These are phyloP conservation scores for Peromyscus maniculatus DNA, from an alignment of 2,113 vertebrate genomes.

Conservation along the genomic window DNA sequence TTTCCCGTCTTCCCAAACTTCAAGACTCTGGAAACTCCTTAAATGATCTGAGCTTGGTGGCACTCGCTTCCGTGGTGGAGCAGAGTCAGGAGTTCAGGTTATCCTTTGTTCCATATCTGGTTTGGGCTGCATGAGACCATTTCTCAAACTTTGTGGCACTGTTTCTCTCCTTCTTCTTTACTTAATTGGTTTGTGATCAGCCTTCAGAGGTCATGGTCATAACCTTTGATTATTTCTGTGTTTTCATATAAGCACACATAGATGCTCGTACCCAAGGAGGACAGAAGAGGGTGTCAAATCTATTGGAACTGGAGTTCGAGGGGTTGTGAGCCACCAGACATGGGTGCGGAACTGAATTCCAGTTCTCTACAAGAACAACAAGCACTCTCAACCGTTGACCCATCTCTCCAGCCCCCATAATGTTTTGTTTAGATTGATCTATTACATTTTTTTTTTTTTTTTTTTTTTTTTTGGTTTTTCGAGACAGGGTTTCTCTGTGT, in stretches of 20 bases:
- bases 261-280: neutral
- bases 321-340: neutral
- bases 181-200: too few species aligned
- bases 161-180: neutral
- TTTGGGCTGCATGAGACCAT: neutral
- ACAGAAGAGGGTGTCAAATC: neutral
- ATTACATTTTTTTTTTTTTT: neutral
- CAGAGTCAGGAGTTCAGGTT: neutral
- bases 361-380: neutral
- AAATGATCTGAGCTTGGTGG: neutral
- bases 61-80: neutral
- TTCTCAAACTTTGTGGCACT: neutral
- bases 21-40: neutral
- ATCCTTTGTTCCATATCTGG: neutral
- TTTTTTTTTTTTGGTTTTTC: too few species aligned
- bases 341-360: neutral
- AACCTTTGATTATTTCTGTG: neutral
- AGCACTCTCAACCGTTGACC: neutral
- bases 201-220: neutral
- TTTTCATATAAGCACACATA: neutral
- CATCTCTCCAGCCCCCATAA: neutral
- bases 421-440: neutral
- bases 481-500: too few species aligned
- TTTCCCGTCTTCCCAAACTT: neutral
- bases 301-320: neutral